These are phyloP conservation scores for Hirtodrosophila duncani DNA, from an alignment of 2,888 invertebrate genomes.

Conservation along the genomic window DNA sequence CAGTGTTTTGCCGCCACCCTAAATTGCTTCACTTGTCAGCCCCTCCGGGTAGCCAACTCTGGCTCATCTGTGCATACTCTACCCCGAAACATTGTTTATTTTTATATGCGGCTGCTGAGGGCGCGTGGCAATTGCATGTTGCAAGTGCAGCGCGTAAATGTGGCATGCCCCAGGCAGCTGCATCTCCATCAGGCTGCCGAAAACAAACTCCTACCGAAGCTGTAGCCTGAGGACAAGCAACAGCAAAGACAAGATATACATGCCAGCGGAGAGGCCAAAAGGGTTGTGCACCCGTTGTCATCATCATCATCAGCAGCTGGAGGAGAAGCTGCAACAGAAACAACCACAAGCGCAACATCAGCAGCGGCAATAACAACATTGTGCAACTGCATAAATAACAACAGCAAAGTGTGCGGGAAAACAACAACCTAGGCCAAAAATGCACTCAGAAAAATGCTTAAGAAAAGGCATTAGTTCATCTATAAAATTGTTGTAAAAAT, in stretches of 20 bases:
- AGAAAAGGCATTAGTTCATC: too few relatives aligned
- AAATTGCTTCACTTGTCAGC: constrained; percentile 40
- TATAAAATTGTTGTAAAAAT: too few relatives aligned
- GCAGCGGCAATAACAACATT: constrained; percentile 2
- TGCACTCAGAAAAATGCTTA: too few relatives aligned
- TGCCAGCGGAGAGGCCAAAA: constrained; percentile 42
- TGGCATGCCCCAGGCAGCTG: constrained; percentile 35
- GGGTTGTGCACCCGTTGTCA: constrained; percentile 63
- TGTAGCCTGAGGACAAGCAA: constrained; percentile 9
- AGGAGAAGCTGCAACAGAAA: constrained; percentile 15
- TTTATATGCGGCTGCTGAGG: constrained; percentile 57
- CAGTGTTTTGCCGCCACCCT: constrained; percentile 12
- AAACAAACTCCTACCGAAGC: constrained; percentile 25
- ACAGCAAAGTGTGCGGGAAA: not conserved
- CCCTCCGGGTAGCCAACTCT: constrained; percentile 12
- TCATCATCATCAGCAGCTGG: constrained; percentile 45
- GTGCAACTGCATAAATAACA: constrained; percentile 24
- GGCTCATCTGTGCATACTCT: constrained; percentile 26
- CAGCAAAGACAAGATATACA: constrained; percentile 29
- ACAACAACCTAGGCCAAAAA: too few relatives aligned
- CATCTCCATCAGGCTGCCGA: constrained; percentile 11
- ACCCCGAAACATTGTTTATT: constrained; percentile 50
- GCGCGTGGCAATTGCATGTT: too few relatives aligned
- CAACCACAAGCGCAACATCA: constrained; percentile 4
- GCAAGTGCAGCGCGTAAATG: constrained; percentile 59